Evolutionary conservation across 2,113 vertebrate species (phyloP), one percentile per base, ranked within the genome.

Genomic region (Rhegmatorhina hoffmannsi): DNA sequence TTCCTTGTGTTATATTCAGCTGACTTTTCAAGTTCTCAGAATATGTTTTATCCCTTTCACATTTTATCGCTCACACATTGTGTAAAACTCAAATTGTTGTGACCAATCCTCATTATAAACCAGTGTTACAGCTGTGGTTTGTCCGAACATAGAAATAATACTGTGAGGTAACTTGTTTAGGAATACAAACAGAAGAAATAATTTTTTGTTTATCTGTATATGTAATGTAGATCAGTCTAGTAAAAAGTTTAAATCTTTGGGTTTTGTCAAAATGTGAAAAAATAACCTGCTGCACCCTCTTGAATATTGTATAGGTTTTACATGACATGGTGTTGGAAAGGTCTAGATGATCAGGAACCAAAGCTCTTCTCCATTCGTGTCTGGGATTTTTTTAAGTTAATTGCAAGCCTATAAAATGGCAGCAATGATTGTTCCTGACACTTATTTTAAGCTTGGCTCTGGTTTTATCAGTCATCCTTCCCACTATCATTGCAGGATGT

Each of bases 401-500:
- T 38, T 63, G 7, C 6, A 38, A 7, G 50, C 23, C 25, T 50
- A 28, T 44, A 15, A 21, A 38, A 13, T 8, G 6, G 9, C 19
- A 50, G 21, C 44, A 38, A n/a, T 28, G 24, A 1, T 47, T 69
- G 4, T 25, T 58, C 14, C 50, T 59, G 19, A 29, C 36, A 33
- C 10, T 25, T 26, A 36, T 36, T 13, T 72, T 63, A 55, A 76
- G 5, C 11, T 63, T 63, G 20, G 25, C 31, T 63, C 17, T 63
- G 11, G 8, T 67, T 81, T 82, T 82, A 53, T n/a, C 24, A 38
- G 24, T 40, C n/a, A 55, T 62, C 18, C 19, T 63, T 63, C n/a
- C 19, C 21, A 58, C 25, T 44, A 17, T 5, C 0, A 0, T 11
- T 52, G 17, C 8, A 58, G 10, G 10, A 29, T 25, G 16, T 38